Percentiles rank a stretch among this genome's conserved stretches.
Conservation (phyloP, 64 coral and sea anemone species). For the Acropora tenuis region DNA sequence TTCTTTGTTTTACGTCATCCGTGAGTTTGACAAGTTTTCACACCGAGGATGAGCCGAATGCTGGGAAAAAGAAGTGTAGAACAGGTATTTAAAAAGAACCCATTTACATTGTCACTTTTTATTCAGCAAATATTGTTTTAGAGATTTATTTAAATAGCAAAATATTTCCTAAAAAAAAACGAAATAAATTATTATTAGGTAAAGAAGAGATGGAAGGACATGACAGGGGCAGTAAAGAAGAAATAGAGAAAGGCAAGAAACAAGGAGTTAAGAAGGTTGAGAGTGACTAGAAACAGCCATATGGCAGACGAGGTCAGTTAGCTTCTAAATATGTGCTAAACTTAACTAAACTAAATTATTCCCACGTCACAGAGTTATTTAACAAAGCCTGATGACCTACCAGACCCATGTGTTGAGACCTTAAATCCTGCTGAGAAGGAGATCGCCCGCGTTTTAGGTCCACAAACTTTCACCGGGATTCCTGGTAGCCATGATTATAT, state of each 20-base stretch:
- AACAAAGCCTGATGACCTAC: neutral
- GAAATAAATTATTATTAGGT: neutral
- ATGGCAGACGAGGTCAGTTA: neutral
- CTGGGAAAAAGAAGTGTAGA: neutral
- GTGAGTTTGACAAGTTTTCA: no score
- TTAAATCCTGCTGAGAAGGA: slow-evolving; percentile 1
- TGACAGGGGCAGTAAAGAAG: slow-evolving; percentile 12
- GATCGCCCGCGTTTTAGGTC: neutral
- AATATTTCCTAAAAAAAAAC: neutral
- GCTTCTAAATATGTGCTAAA: neutral
- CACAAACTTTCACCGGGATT: slow-evolving; percentile 20
- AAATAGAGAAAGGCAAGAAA: slow-evolving; percentile 7
- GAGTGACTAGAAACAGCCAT: slow-evolving; percentile 7
- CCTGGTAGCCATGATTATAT: slow-evolving; percentile 7
- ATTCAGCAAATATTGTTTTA: neutral
- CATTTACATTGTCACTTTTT: neutral
- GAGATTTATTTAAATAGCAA: neutral
- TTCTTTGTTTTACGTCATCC: no score
- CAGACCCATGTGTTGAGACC: neutral
- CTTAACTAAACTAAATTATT: neutral
- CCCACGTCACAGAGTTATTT: slow-evolving; percentile 19
- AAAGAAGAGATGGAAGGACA: slow-evolving; percentile 13
- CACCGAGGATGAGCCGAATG: neutral
- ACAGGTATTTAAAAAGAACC: neutral
- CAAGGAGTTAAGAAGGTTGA: slow-evolving; percentile 17